Base-by-base conservation (phyloP, 2,888 invertebrate species). In the Lordiphosa andalusiaca region DNA sequence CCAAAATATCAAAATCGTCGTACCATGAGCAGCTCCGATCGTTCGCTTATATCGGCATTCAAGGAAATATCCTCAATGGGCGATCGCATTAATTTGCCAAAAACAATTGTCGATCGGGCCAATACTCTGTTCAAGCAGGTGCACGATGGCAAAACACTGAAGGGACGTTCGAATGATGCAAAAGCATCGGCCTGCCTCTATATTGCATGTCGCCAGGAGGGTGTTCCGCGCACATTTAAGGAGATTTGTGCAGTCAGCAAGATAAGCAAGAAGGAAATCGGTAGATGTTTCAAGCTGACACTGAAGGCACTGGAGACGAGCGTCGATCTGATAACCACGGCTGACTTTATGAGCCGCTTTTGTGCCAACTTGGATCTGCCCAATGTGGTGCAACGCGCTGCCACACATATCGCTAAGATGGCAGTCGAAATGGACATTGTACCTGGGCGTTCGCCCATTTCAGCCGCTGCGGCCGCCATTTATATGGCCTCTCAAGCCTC, bases 341-440 rank as follows among this genome's bases (percentile, higher is more conserved):
- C 97, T 1, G 99, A 99, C 88, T 99, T 99, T 89, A 99, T 99
- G 99, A 98, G 98, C 23, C 92, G 96, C 73, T 99, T 99, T 91
- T 99, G 99, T 89, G 96, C 98, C 0, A 99, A 98, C 89, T 91
- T 99, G 73, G 89, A 89, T 37, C 87, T 96, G 47, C 95, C 98
- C 0, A 95, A 95, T 80, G 94, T 94, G 89, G 96, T 96, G 3
- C 97, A 97, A 88, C 91, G 95, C 69, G 98, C 98, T 2, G 99
- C 99, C 0, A 98, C 98, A 0, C 95, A 97, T 85, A 99, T 99
- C 85, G 99, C 99, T 0, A 93, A 96, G 85, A 97, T 96, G 87
- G 99, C 99, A 3, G 98, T 98, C 0, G 98, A 99, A 86, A 90
- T 98, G 90, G 98, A 99, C 88, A 95, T 99, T 82, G 98, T 99